phyloP scores from a whole-genome alignment of 2,888 invertebrate species.

The Synanthedon myopaeformis region DNA sequence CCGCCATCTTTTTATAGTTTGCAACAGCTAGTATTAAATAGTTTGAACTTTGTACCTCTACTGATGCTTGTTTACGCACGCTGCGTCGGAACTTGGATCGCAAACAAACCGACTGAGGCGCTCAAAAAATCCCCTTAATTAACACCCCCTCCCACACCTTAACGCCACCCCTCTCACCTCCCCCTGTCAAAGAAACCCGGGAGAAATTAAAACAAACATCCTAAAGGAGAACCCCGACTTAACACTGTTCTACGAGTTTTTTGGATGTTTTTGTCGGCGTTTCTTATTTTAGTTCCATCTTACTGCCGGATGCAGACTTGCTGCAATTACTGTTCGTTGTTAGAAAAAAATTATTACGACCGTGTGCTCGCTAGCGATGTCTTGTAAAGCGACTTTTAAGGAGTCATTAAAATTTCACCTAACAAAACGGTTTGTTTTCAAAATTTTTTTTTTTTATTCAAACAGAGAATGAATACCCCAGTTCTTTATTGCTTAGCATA shows the following conservation, averaged over 20 bases:
- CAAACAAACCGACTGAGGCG: not conserved
- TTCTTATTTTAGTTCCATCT: not conserved
- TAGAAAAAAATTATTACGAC: not conserved
- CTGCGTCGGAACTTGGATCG: not conserved
- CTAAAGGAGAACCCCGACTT: not conserved
- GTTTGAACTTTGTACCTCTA: not conserved
- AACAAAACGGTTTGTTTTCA: too few relatives aligned
- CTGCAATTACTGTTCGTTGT: not conserved
- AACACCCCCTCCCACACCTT: slow-evolving; percentile 1
- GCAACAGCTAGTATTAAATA: too few relatives aligned
- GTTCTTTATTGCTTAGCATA: too few relatives aligned
- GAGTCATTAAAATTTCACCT: too few relatives aligned
- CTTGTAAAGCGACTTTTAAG: too few relatives aligned
- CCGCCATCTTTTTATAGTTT: too few relatives aligned
- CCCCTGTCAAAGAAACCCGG: not conserved
- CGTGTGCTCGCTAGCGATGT: too few relatives aligned
- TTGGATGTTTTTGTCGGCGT: not conserved
- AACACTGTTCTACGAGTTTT: not conserved
- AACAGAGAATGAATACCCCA: too few relatives aligned
- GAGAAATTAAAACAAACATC: not conserved
- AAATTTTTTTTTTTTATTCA: too few relatives aligned
- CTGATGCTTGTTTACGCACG: not conserved
- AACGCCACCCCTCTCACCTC: not conserved
- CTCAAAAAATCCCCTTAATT: slow-evolving; percentile 8
- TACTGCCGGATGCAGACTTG: not conserved